Evolutionary conservation across 1,140 invertebrate species (phyloP).

Genomic region (Pogonomyrmex barbatus): DNA sequence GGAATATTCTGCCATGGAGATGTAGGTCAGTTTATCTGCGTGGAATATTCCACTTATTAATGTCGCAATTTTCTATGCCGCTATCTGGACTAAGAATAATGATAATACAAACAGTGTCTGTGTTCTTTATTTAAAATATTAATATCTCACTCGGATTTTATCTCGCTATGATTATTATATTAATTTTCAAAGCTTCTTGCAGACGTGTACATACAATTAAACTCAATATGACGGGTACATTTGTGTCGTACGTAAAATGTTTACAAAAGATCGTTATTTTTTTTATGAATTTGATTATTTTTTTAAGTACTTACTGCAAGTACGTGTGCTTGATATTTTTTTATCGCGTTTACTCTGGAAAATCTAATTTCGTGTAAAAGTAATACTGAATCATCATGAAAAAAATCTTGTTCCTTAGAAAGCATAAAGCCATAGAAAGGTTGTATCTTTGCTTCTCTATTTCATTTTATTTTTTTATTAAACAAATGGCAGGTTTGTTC

Average conservation of each 20-base stretch:
- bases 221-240: not conserved
- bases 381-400: not conserved
- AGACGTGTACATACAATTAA: not conserved
- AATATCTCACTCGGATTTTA: not conserved
- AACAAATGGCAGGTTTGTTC: not conserved
- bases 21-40: slow-evolving; percentile 59
- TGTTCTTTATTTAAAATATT: not conserved
- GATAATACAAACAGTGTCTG: slow-evolving; percentile 1
- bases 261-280: not conserved
- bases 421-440: not conserved
- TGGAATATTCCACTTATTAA: slow-evolving; percentile 59
- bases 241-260: not conserved
- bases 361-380: not conserved
- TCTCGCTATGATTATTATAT: not conserved
- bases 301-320: not conserved
- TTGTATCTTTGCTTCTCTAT: not conserved
- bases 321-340: not conserved
- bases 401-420: not conserved
- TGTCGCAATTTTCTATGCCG: slow-evolving; percentile 40
- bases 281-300: not conserved
- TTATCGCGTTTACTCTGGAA: not conserved
- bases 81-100: slow-evolving; percentile 32
- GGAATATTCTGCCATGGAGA: slow-evolving; percentile 53
- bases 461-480: slow-evolving; percentile 26
- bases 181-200: not conserved